Evolutionary conservation across 2,113 vertebrate genomes (phyloP).

Genomic region (Hypanus sabinus): DNA sequence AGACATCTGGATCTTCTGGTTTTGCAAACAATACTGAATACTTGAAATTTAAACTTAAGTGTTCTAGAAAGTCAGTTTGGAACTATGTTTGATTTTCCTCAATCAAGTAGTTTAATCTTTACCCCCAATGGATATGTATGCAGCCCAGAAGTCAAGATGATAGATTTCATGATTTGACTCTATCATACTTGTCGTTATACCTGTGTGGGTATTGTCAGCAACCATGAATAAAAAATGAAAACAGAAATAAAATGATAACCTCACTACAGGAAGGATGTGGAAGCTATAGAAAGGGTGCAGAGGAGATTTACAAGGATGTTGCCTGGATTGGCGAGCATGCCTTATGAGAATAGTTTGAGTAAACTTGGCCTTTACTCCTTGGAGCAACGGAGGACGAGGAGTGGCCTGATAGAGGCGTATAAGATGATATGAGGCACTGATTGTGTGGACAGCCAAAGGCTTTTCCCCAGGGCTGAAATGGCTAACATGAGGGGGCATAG

Average conservation of each 20-base stretch:
- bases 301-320: no score
- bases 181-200: not conserved
- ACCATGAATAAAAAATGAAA: not conserved
- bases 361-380: no score
- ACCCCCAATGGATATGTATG: not conserved
- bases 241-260: not conserved
- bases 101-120: conserved; percentile 5
- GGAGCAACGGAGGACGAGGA: no score
- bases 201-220: not conserved
- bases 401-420: no score
- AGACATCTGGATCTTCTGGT: not conserved
- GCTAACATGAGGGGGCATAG: no score
- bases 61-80: not conserved
- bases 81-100: not conserved
- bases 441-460: no score
- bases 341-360: no score
- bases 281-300: no score
- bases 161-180: not conserved
- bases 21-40: not conserved
- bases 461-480: no score
- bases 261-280: no score
- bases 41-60: not conserved
- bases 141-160: not conserved
- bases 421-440: no score
- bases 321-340: no score